Evolutionary conservation across 2,797 vertebrate genomes (phyloP).

Genomic region (Propithecus perrieri): DNA sequence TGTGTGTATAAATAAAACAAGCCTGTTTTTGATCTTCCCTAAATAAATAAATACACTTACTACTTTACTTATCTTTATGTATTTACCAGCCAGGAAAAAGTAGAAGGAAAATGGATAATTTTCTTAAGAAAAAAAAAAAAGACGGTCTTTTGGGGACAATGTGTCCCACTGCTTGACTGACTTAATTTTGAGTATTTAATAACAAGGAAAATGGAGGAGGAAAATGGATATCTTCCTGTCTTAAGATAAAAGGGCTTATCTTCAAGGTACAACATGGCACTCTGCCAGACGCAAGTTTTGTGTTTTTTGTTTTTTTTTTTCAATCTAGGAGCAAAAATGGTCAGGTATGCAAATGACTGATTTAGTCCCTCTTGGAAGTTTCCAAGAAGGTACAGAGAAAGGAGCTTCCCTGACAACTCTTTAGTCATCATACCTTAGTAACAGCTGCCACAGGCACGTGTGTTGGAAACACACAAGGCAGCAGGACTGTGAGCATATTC

Average conservation of each 20-base stretch:
- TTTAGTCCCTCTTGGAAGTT: background rate
- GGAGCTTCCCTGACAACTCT: background rate
- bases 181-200: background rate
- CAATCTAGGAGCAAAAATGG: background rate
- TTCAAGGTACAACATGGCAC: background rate
- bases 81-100: background rate
- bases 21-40: constrained; percentile 79
- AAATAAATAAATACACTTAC: background rate
- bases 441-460: background rate
- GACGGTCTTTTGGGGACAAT: background rate
- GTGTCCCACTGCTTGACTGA: background rate
- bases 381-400: background rate
- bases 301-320: background rate
- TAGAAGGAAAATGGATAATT: background rate
- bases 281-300: background rate
- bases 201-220: background rate
- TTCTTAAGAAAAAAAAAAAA: background rate
- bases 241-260: background rate
- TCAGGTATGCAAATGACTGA: background rate
- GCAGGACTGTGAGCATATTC: background rate
- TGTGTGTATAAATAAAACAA: constrained; percentile 83
- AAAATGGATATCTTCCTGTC: background rate
- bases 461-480: background rate
- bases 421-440: background rate
- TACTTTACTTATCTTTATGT: background rate